A percentile compares a stretch with the other conserved stretches of the same genome.
Conservation (phyloP, 2,888 invertebrate genomes). For the Drosophila macrothrix region DNA sequence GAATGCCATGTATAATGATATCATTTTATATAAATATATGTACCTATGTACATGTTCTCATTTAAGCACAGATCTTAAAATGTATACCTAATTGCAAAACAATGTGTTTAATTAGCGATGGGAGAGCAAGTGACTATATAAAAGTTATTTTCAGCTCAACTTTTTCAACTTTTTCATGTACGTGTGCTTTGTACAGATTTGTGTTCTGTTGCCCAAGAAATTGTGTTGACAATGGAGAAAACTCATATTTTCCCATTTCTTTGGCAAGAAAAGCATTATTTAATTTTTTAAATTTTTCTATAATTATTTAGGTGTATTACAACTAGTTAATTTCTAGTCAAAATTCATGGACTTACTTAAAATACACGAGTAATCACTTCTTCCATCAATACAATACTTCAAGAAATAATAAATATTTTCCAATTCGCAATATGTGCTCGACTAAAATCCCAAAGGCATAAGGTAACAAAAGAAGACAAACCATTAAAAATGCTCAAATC, state of each 20-base stretch:
- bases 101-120: slow-evolving; percentile 22
- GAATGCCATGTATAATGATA: slow-evolving; percentile 36
- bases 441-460: fast-evolving
- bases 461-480: not conserved
- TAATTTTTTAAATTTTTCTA: not conserved
- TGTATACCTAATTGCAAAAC: slow-evolving; percentile 24
- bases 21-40: slow-evolving; percentile 14
- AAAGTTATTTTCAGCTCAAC: not conserved
- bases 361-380: not conserved
- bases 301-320: not conserved
- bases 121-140: not conserved
- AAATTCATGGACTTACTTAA: not conserved
- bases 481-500: not conserved
- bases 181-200: not conserved
- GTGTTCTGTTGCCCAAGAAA: not conserved
- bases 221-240: not conserved
- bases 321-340: not conserved
- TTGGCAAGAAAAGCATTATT: not conserved
- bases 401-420: not conserved
- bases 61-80: slow-evolving; percentile 15
- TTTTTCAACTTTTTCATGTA: not conserved
- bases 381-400: not conserved
- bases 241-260: not conserved
- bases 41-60: slow-evolving; percentile 13
- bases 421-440: not conserved